A percentile compares a stretch with the other conserved stretches of the same genome.
These are phyloP conservation scores for Oreochromis tanganicae DNA, from an alignment of 2,113 vertebrate species.

Conservation along the genomic window DNA sequence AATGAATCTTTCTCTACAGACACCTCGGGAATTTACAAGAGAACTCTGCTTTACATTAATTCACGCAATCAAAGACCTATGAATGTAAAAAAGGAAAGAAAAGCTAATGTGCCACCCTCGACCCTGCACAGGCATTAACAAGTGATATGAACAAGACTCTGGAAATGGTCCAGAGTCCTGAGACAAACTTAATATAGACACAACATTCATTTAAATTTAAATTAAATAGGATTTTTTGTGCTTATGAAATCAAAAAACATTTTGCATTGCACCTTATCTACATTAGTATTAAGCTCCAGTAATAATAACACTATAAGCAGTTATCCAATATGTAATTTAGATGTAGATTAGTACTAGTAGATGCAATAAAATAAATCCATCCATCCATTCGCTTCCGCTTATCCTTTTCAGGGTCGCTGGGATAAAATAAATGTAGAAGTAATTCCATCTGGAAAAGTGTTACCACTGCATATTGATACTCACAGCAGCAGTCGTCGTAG, in stretches of 20 bases:
- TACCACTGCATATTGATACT: background rate
- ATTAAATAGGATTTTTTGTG: background rate
- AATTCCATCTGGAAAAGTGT: background rate
- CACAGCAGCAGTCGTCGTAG: background rate
- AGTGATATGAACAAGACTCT: background rate
- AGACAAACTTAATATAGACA: background rate
- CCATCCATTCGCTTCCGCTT: too few species aligned
- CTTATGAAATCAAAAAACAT: background rate
- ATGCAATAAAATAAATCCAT: background rate
- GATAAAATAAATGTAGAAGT: background rate
- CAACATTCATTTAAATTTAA: background rate
- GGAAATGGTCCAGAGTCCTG: background rate
- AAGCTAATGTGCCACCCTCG: background rate
- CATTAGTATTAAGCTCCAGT: background rate
- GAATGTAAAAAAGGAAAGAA: fast-evolving
- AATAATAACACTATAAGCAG: background rate
- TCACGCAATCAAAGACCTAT: fast-evolving
- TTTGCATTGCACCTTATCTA: background rate
- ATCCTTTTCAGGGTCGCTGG: too few species aligned
- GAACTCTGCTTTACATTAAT: background rate
- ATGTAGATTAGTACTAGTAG: background rate
- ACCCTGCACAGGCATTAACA: background rate
- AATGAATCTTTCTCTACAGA: background rate
- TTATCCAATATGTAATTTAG: background rate
- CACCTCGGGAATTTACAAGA: fast-evolving